These are phyloP conservation scores for Leptodactylus fallax DNA, from an alignment of 2,797 vertebrate species.

Conservation along the genomic window DNA sequence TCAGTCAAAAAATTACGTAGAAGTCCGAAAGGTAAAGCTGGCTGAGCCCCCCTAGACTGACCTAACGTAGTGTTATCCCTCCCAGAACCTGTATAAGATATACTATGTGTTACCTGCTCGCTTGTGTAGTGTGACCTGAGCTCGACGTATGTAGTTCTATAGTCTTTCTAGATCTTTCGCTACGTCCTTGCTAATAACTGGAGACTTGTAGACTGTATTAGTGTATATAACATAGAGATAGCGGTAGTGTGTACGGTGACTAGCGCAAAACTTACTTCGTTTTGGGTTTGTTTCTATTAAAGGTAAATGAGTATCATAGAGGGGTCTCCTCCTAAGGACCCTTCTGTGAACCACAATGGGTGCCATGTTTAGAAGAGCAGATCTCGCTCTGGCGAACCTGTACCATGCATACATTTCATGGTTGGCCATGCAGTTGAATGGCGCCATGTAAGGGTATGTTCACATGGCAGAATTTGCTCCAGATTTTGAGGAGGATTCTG, in stretches of 20 bases:
- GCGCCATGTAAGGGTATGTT: too few species aligned
- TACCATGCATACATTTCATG: too few species aligned
- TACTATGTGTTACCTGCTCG: conserved; percentile 25
- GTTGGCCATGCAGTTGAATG: too few species aligned
- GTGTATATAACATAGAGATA: neutral
- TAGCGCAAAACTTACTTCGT: neutral
- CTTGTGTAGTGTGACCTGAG: conserved; percentile 13
- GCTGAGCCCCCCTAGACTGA: conserved; percentile 43
- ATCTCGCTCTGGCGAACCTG: too few species aligned
- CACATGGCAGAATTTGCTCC: too few species aligned
- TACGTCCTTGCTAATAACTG: neutral
- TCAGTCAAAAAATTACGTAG: conserved; percentile 88
- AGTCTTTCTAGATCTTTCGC: conserved; percentile 25
- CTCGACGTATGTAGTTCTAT: conserved; percentile 12
- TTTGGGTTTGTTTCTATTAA: too few species aligned
- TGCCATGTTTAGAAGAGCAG: too few species aligned
- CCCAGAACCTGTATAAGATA: neutral
- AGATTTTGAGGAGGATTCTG: too few species aligned
- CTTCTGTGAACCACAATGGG: too few species aligned
- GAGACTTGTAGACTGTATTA: neutral
- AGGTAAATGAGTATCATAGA: too few species aligned
- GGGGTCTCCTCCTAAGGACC: too few species aligned
- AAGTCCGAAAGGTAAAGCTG: conserved; percentile 89
- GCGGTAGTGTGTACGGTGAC: neutral
- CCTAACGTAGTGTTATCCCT: neutral